Evolutionary conservation across 1,140 invertebrate genomes (phyloP), one percentile per base, ranked within the genome.

Genomic region (Neodiprion fabricii): DNA sequence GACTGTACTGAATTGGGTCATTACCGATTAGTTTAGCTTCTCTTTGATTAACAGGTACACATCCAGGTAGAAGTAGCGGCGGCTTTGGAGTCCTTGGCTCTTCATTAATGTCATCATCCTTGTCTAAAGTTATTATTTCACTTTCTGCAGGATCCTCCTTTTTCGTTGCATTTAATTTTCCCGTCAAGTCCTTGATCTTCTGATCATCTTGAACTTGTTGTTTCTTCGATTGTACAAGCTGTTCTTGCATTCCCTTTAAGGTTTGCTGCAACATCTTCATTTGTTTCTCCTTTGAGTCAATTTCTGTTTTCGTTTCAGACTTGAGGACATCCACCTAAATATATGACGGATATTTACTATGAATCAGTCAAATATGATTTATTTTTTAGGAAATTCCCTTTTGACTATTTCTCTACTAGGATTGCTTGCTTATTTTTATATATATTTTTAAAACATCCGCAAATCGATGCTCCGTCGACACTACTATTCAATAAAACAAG

Each of bases 191-290:
- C 76, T 90, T 90, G 23, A 92, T 90, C 79, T 90, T 91, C 61
- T 90, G 88, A 72, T 91, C 90, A 78, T 92, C 91, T 78, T 92
- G 91, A 11, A 86, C 89, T 77, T 93, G 92, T 72, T 92, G 92
- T 70, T 91, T 89, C 75, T 90, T 91, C 0, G 90, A 90, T 71
- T 93, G 92, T 81, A 94, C 84, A 21, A 95, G 81, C 81, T 94
- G 93, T 71, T 94, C 91, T 79, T 96, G 95, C 92, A 96, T 93
- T 50, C 93, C 93, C 80, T 95, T 93, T 66, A 96, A 85, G 1
- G 94, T 95, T 82, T 95, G 93, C 80, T 96, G 94, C 69, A 94
- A 80, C 78, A 93, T 89, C 80, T 92, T 92, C 71, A 95, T 88
- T 83, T 95, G 93, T 75, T 93, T 92, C 48, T 95, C 93, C 84